Base-by-base conservation (phyloP, 2,888 invertebrate species). In the Nomada fabriciana region DNA sequence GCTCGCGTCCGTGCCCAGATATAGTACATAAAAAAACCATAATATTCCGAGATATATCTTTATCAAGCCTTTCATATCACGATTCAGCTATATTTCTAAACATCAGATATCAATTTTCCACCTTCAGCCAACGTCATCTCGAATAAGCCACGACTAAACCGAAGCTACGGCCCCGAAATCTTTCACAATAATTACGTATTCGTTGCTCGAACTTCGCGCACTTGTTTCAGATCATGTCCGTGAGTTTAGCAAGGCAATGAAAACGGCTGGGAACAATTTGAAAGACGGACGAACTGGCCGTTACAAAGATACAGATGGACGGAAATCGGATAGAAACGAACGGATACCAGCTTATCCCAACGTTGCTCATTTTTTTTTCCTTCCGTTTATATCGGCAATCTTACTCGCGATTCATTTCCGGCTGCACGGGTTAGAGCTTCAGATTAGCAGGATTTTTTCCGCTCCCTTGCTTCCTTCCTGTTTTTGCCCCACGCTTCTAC, bases 381-480 rank as follows among this genome's bases (percentile, higher is more conserved):
- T 70, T 70, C 76, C 82, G 71, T 82, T 36, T 77, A 70, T 77
- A 79, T 77, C 73, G 70, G 63, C 70, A 63, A 73, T 88, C 80
- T 84, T 81, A 83, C 80, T 82, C 80, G 84, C 83, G 78, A 80
- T 87, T 85, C 77, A 85, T 89, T 86, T 84, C 83, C 88, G 86
- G 80, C 73, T 80, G 82, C 80, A 72, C 73, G 68, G 71, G 73
- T 83, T 72, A 55, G 25, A 74, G 82, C 80, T 80, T 80, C 74
- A 75, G 86, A 83, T 86, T 84, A 85, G 84, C 69, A 61, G 63
- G 82, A 76, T 76, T 86, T 83, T 85, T 3, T 83, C 80, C 81
- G 76, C 76, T 84, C 74, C 84, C 71, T 80, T 61, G 74, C 60
- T 60, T 60, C 53, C 52, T 59, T 23, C 20, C n/a, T 36, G 72